Base-by-base conservation (phyloP, 1,140 invertebrate species). In the Sarcophaga bullata region DNA sequence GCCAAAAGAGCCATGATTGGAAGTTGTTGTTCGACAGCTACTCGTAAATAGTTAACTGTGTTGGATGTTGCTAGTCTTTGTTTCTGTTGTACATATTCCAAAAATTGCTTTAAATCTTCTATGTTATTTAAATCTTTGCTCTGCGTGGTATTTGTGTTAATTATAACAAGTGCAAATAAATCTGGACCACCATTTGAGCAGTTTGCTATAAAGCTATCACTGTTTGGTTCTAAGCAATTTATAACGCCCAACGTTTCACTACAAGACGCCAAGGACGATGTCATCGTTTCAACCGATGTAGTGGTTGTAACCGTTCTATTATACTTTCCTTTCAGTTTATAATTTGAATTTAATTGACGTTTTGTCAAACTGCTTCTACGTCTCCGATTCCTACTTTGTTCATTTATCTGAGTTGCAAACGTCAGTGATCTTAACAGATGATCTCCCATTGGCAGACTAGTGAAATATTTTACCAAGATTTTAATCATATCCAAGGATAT, bases 1-100 rank as follows among this genome's bases (percentile, higher is more conserved):
- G 93, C 93, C 7, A 94, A 86, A 52, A 94, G 88, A 49, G 92
- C 91, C n/a, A 93, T 85, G 19, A 94, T 86, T 0, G 93, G 93
- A 80, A 86, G 73, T 19, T 85, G 82, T 13, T 87, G 84, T 8
- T 86, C 84, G 9, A 90, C 13, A 82, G 68, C 86, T 84, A 37
- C 89, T 91, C 88, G 82, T 89, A 86, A 84, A 87, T 86, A 85
- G 87, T 78, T 78, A 10, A 78, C 48, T 50, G 84, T 84, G 83
- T 84, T 91, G 88, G 62, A 91, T 87, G 82, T 91, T 89, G 37
- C 92, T 10, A 87, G 85, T n/a, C 17, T 47, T 13, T 81, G 78
- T 10, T 15, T 84, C 49, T 82, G 83, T 47, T 85, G 80, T 84
- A 90, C 84, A 3, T 86, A 83, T 58, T 90, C 85, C 52, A 89